These are phyloP conservation scores for Theretra japonica DNA, from an alignment of 2,888 invertebrate genomes.

Conservation along the genomic window DNA sequence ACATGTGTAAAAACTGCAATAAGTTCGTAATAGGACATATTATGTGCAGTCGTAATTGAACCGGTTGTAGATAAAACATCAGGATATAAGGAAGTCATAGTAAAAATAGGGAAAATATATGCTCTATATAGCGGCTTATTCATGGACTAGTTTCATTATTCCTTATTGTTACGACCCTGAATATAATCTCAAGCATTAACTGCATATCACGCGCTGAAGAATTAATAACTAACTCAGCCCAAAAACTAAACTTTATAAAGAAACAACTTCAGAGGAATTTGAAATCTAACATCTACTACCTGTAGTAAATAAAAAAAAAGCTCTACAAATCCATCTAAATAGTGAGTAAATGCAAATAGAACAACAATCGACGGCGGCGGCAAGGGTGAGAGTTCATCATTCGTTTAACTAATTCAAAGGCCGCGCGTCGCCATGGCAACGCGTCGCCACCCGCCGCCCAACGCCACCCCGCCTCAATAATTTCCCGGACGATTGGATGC, in stretches of 20 bases:
- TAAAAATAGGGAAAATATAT: slow-evolving; percentile 15
- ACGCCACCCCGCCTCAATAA: slow-evolving; percentile 64
- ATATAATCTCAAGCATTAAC: too few species aligned
- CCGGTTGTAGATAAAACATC: slow-evolving; percentile 6
- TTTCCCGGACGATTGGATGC: slow-evolving; percentile 71
- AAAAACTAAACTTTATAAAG: too few species aligned
- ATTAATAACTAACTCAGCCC: too few species aligned
- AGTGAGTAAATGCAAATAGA: slow-evolving; percentile 38
- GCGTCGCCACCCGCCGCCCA: slow-evolving; percentile 58
- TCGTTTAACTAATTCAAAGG: slow-evolving; percentile 76
- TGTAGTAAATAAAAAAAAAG: too few species aligned
- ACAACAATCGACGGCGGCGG: slow-evolving; percentile 49
- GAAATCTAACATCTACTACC: too few species aligned
- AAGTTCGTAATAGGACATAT: background rate
- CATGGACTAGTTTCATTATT: background rate
- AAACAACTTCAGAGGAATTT: too few species aligned
- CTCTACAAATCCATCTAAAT: background rate
- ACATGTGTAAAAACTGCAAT: background rate
- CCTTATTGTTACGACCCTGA: too few species aligned
- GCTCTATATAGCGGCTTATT: background rate
- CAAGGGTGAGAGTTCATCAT: slow-evolving; percentile 70
- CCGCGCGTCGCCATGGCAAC: slow-evolving; percentile 68
- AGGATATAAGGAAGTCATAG: background rate
- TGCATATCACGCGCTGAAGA: too few species aligned
- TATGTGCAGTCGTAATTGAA: background rate